Conservation (phyloP, 2,113 vertebrate genomes). For the Triplophysa rosa region DNA sequence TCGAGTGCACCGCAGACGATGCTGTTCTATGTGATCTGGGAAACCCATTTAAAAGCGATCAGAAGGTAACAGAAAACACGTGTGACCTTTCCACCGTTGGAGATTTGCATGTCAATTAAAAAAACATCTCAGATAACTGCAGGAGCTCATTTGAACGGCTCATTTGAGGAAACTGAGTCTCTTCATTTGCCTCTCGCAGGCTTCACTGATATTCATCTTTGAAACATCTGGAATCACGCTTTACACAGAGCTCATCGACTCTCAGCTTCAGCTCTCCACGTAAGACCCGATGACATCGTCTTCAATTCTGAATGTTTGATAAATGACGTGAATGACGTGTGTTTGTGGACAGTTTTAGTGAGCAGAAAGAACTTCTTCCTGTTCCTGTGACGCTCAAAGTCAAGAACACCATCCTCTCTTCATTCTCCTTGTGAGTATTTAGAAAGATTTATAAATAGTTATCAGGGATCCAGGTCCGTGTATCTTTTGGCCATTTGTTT, state of each 20-base stretch:
- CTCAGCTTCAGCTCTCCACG: conserved; percentile 85
- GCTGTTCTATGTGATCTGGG: conserved; percentile 84
- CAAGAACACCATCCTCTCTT: conserved; percentile 79
- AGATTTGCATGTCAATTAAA: conserved; percentile 13
- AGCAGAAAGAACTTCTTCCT: conserved; percentile 79
- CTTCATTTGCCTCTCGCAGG: conserved; percentile 64
- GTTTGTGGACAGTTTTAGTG: conserved; percentile 77
- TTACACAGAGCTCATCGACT: conserved; percentile 74
- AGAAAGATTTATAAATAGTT: too few relatives aligned
- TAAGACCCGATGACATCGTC: conserved; percentile 69
- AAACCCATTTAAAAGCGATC: conserved; percentile 86
- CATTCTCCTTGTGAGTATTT: conserved; percentile 78
- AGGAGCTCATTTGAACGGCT: not conserved
- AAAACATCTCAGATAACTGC: not conserved
- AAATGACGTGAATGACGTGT: not conserved
- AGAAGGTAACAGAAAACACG: conserved; percentile 67
- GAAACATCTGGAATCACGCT: conserved; percentile 79
- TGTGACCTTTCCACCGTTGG: not conserved
- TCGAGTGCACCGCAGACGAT: conserved; percentile 55
- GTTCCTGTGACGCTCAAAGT: conserved; percentile 75
- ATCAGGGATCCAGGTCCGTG: too few relatives aligned
- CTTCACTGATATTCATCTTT: conserved; percentile 77
- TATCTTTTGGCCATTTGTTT: too few relatives aligned
- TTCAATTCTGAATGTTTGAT: not conserved
- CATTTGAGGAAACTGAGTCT: not conserved